phyloP scores from a whole-genome alignment of 2,888 invertebrate species.

The Trissonchulus latispiculum region DNA sequence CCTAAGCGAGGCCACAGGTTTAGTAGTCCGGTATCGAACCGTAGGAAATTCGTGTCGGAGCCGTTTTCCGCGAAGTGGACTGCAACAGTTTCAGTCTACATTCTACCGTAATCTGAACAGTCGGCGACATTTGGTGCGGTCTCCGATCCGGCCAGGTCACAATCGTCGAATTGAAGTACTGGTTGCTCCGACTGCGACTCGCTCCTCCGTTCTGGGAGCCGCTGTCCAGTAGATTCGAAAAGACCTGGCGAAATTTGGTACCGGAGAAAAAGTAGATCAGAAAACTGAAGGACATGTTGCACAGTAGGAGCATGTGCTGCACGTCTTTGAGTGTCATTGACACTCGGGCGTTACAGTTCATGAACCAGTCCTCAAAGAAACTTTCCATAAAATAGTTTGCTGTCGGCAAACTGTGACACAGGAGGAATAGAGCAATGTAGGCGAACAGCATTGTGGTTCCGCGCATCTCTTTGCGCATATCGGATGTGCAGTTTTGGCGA shows the following conservation, averaged over 20 bases:
- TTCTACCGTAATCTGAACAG: too few species aligned
- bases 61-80: too few species aligned
- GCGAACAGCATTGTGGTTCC: constrained; percentile 1
- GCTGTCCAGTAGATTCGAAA: too few species aligned
- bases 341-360: background rate
- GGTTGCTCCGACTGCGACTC: too few species aligned
- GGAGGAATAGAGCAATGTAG: background rate
- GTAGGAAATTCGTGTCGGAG: too few species aligned
- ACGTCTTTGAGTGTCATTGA: background rate
- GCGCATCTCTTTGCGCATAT: background rate
- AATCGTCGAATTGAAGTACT: too few species aligned
- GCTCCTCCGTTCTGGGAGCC: too few species aligned
- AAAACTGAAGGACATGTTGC: background rate
- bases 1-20: too few species aligned
- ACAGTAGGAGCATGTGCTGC: background rate
- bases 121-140: too few species aligned
- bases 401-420: background rate
- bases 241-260: background rate
- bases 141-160: too few species aligned
- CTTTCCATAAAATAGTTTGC: constrained; percentile 1
- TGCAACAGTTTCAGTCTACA: too few species aligned
- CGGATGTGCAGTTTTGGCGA: background rate
- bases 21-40: too few species aligned
- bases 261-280: background rate
- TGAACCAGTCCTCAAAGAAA: background rate